phyloP scores from a whole-genome alignment of 2,888 invertebrate species.

The Phengaris alcon region DNA sequence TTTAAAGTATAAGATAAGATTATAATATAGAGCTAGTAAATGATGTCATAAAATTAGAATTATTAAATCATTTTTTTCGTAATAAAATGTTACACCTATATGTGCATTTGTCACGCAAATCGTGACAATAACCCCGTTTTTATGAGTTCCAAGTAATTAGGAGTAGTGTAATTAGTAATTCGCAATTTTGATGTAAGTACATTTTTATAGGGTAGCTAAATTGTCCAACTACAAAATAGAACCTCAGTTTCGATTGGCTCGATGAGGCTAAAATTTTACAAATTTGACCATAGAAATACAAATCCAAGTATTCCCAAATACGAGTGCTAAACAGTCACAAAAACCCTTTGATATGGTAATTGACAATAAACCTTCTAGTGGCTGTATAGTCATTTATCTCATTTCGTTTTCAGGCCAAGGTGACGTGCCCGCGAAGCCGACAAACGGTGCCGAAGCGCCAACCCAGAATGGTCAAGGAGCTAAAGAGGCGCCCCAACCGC shows the following conservation, averaged over 20 bases:
- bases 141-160: not conserved
- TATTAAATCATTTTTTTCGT: not conserved
- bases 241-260: too few species aligned
- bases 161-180: not conserved
- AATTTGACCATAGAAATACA: too few species aligned
- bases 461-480: constrained; percentile 48
- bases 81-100: not conserved
- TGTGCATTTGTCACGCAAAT: constrained; percentile 1
- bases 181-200: too few species aligned
- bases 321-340: not conserved
- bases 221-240: too few species aligned
- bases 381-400: not conserved
- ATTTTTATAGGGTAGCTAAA: too few species aligned
- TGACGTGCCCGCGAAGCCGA: constrained; percentile 52
- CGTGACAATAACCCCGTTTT: not conserved
- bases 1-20: too few species aligned
- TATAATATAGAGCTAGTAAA: too few species aligned
- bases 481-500: constrained; percentile 34
- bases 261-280: too few species aligned
- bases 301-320: too few species aligned
- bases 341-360: not conserved
- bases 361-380: not conserved
- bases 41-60: not conserved
- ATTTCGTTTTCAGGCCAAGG: constrained; percentile 49
- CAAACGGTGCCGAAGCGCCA: constrained; percentile 51